Conservation (phyloP, 2,888 invertebrate genomes). For the Amaurobius ferox region DNA sequence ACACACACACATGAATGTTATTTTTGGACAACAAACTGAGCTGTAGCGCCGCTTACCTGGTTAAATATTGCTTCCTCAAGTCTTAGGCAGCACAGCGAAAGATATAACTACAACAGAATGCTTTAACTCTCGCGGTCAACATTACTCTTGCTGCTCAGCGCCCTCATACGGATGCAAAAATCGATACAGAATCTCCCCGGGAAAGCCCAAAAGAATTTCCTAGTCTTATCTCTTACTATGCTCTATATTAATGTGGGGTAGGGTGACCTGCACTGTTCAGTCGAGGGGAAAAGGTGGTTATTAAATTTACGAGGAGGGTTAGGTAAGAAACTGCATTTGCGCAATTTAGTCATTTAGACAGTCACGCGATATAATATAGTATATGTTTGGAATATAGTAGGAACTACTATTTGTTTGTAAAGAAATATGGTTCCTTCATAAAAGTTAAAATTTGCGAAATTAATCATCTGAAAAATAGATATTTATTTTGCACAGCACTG, state of each 20-base stretch:
- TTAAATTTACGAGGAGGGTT: background rate
- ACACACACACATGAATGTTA: background rate
- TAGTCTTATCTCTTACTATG: background rate
- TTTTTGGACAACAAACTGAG: background rate
- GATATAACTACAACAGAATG: background rate
- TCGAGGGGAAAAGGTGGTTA: background rate
- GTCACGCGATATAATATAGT: too few species aligned
- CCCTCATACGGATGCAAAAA: constrained; percentile 12
- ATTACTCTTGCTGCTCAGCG: constrained; percentile 3
- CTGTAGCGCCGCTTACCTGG: constrained; percentile 17
- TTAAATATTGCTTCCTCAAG: background rate
- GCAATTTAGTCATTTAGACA: too few species aligned
- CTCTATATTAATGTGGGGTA: background rate
- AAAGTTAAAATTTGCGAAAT: too few species aligned
- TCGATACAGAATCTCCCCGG: background rate
- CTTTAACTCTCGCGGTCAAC: constrained; percentile 20
- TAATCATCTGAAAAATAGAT: too few species aligned
- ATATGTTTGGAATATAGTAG: too few species aligned
- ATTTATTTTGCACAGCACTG: too few species aligned
- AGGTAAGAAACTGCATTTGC: too few species aligned
- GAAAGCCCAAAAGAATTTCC: background rate
- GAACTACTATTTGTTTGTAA: too few species aligned
- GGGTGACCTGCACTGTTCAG: background rate
- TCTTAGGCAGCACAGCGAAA: background rate
- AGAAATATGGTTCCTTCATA: too few species aligned